Evolutionary conservation across 2,113 vertebrate genomes (phyloP), one percentile per base, ranked within the genome.

Genomic region (Tapirus terrestris): DNA sequence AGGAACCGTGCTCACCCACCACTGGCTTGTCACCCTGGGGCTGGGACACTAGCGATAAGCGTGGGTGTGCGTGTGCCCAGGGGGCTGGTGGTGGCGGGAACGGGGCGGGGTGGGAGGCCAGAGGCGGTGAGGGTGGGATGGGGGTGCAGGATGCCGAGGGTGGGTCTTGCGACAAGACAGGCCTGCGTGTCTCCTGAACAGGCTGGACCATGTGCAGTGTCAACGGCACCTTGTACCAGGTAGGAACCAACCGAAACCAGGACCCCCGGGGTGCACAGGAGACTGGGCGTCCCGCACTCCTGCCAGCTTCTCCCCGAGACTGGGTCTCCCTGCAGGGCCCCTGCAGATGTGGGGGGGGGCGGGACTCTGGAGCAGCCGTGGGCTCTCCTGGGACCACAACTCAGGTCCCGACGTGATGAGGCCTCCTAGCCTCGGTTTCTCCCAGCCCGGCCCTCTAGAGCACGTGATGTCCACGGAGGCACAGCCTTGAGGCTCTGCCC

Each of bases 181-280:
- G 29, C 77, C 53, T 53, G 33, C 1, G 1, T 20, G 0, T 82
- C 31, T 95, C 36, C n/a, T 0, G 21, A 0, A 39, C 96, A 98
- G 98, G 0, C 21, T 39, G 8, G 29, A 51, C 2, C 0, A 56
- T 1, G 27, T 98, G 98, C 80, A 89, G 7, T 0, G 13, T 97
- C 87, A 98, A 98, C 0, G 94, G 97, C n/a, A 98, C 91, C 13
- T 6, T 95, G n/a, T 98, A 96, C 72, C 82, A 97, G 98, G 98
- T 98, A 31, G 91, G 97, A 31, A 14, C 18, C 2, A 0, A 1
- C 2, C 0, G 3, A 31, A 31, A 25, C 6, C 33, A 4, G 75
- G 63, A 20, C 14, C 65, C 36, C 8, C 3, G 8, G 0, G 13
- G 13, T 8, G 4, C 9, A 0, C 14, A 0, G 89, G 63, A 39